Evolutionary conservation across 2,888 invertebrate genomes (phyloP), one percentile per base, ranked within the genome.

Genomic region (Digitonthophagus gazella): DNA sequence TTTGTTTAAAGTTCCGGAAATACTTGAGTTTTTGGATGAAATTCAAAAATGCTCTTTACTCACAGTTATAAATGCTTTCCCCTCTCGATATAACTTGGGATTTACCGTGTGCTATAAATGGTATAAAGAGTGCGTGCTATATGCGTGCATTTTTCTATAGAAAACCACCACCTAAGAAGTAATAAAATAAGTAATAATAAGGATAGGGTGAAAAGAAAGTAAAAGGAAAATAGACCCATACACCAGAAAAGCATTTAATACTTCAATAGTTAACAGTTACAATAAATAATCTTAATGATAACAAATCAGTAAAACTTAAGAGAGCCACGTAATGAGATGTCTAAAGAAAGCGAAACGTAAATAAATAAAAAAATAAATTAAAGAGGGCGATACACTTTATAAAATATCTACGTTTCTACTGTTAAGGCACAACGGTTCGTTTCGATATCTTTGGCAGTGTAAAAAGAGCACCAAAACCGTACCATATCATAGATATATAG

Each of bases 221-320:
- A 63, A 69, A 66, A 28, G 69, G n/a, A 65, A 71, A 14, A 66
- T 71, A 74, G 28, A 44, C 28, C 28, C 28, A 73, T 73, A 71
- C 76, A 78, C 79, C 75, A 74, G 76, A 78, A 44, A 80, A 80
- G 80, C 79, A 11, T 77, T 80, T 80, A 80, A 80, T 78, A 55
- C 80, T 44, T 78, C 73, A 74, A 74, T 74, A 74, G 72, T 74
- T 78, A 78, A 79, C 78, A 78, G 77, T 78, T 79, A 79, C 78
- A 79, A 78, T 78, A 79, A 78, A 78, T 78, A 77, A 76, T 77
- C 75, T 75, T 76, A 76, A 67, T 66, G 66, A 69, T 68, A 71
- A 71, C 69, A 69, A 70, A 70, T 70, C 66, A 67, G 64, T 70
- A 54, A 67, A 67, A 15, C 55, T 67, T 58, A 67, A 67, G 67